phyloP scores from a whole-genome alignment of 2,113 vertebrate genomes.

The Pantherophis guttatus region DNA sequence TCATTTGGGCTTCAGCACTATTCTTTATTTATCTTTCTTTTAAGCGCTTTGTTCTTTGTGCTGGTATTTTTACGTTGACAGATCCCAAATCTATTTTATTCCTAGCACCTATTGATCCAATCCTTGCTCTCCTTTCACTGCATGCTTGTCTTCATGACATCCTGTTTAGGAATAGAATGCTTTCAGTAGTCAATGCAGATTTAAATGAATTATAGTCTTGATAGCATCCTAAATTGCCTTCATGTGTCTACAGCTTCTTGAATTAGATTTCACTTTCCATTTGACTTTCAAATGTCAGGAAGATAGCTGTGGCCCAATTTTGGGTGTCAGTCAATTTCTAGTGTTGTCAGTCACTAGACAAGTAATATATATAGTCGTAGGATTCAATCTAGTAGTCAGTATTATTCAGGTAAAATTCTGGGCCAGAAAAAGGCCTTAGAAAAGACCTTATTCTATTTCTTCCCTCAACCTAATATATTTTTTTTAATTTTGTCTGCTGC shows the following conservation, averaged over 20 bases:
- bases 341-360: neutral
- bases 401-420: neutral
- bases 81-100: slow-evolving; percentile 52
- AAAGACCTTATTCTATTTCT: neutral
- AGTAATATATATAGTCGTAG: neutral
- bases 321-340: neutral
- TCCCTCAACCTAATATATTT: neutral
- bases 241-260: neutral
- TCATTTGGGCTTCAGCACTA: slow-evolving; percentile 38
- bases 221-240: neutral
- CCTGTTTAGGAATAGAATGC: slow-evolving; percentile 21
- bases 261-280: neutral
- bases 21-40: slow-evolving; percentile 43
- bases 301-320: neutral
- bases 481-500: neutral
- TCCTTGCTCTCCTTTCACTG: slow-evolving; percentile 54
- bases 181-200: slow-evolving; percentile 17
- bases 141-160: slow-evolving; percentile 37
- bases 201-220: slow-evolving; percentile 24
- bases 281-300: neutral
- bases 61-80: slow-evolving; percentile 54
- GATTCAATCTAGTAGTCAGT: neutral
- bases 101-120: slow-evolving; percentile 51
- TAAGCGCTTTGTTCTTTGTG: slow-evolving; percentile 49
- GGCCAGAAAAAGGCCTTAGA: neutral